phyloP scores from a whole-genome alignment of 1,140 invertebrate species.

The Bemisia tabaci region DNA sequence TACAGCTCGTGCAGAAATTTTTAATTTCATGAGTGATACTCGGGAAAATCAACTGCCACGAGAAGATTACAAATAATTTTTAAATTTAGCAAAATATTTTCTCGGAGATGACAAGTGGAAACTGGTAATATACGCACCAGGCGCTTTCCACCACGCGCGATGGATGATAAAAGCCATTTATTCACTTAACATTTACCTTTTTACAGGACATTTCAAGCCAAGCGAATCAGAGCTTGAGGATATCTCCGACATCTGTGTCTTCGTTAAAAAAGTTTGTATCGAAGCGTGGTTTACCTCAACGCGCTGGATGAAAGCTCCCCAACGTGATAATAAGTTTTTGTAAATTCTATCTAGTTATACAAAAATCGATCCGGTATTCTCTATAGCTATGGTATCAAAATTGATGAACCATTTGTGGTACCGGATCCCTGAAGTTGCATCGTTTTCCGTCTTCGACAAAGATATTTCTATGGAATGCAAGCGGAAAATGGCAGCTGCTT shows the following conservation, averaged over 20 bases:
- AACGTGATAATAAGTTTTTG: slow-evolving; percentile 22
- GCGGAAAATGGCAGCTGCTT: slow-evolving; percentile 6
- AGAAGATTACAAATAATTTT: slow-evolving; percentile 30
- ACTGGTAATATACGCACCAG: slow-evolving; percentile 27
- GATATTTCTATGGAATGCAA: slow-evolving; percentile 15
- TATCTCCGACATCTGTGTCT: slow-evolving; percentile 23
- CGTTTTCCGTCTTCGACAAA: slow-evolving; percentile 26
- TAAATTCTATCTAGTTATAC: slow-evolving; percentile 8
- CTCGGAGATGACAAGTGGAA: slow-evolving; percentile 21
- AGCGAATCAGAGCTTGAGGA: slow-evolving; percentile 21
- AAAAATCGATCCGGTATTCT: slow-evolving; percentile 1
- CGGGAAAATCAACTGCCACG: slow-evolving; percentile 12
- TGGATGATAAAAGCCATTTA: slow-evolving; percentile 22
- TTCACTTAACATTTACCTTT: slow-evolving; percentile 21
- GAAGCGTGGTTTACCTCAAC: slow-evolving; percentile 23
- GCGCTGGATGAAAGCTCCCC: slow-evolving; percentile 18
- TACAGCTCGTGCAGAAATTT: slow-evolving; percentile 2
- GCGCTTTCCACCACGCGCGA: no score
- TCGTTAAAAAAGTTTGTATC: slow-evolving; percentile 22
- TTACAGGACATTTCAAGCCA: slow-evolving; percentile 19
- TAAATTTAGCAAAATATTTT: slow-evolving; percentile 31
- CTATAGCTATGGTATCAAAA: slow-evolving; percentile 20
- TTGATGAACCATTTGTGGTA: slow-evolving; percentile 30
- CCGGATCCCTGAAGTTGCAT: slow-evolving; percentile 21
- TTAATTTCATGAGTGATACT: slow-evolving; percentile 2